Evolutionary conservation across 1,140 invertebrate genomes (phyloP), one percentile per base, ranked within the genome.

Genomic region (Trichogramma pretiosum): DNA sequence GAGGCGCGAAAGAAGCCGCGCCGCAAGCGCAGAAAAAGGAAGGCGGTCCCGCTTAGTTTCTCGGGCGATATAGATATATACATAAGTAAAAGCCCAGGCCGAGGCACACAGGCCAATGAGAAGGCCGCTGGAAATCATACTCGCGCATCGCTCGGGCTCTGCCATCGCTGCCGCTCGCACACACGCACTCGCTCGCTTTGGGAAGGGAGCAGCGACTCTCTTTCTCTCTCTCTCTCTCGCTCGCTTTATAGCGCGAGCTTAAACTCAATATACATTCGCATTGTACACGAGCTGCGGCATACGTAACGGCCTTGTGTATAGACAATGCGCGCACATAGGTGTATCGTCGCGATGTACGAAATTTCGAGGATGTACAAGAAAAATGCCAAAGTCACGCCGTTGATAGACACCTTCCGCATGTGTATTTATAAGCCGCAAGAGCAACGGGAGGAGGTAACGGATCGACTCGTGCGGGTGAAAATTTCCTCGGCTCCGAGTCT

Each of bases 161-260:
- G 50, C 57, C 61, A 58, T 63, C 57, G 61, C 63, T 65, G 64
- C 64, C 62, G 63, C 64, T 65, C 63, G 62, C n/a, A n/a, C n/a
- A 64, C 63, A 60, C 58, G 62, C 62, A 8, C 47, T 39, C 44
- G 47, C 47, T 24, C 11, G 24, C 5, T 5, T 7, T 7, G 11
- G 24, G 24, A 5, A 28, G 24, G 56, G 60, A 58, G 61, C 56
- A 56, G 57, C 58, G 63, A 58, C 36, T 22, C 36, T 38, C 36
- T 38, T 10, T 47, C 37, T 47, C 26, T 38, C 18, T 30, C 16
- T 33, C 21, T 46, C 19, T 39, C 11, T 11, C n/a, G 4, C 22
- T 46, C 33, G 9, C 16, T 23, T 5, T 17, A n/a, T 5, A 41
- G 17, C 32, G 9, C 22, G 3, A 28, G n/a, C 33, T 13, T 19